phyloP scores from a whole-genome alignment of 2,797 vertebrate genomes.

The Semotilus atromaculatus region DNA sequence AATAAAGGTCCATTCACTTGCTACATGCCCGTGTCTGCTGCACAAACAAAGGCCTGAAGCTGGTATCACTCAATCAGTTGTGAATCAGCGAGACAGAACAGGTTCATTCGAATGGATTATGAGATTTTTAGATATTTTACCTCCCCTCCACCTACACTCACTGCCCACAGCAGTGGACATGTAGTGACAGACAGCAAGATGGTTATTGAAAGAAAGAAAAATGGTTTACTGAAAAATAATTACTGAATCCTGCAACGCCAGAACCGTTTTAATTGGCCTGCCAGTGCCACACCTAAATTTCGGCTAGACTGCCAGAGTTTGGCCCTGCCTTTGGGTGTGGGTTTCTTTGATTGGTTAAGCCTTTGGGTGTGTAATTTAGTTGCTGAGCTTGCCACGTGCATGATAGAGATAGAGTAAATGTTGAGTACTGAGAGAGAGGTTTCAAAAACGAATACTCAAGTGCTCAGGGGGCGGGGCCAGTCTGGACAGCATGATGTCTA shows the following conservation, averaged over 20 bases:
- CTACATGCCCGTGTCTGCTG: background rate
- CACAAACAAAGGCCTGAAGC: background rate
- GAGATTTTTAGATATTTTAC: slow-evolving; percentile 1
- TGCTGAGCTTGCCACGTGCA: background rate
- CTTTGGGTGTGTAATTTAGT: background rate
- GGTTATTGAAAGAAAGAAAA: slow-evolving; percentile 13
- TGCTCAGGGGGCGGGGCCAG: background rate
- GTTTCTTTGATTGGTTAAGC: background rate
- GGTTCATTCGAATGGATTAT: background rate
- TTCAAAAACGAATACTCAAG: background rate
- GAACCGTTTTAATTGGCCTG: background rate
- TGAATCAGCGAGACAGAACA: slow-evolving; percentile 1
- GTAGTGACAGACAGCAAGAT: background rate
- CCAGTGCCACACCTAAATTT: background rate
- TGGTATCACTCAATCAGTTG: background rate
- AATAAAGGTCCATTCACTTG: background rate
- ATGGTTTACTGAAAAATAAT: too few relatives aligned
- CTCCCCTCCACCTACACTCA: background rate
- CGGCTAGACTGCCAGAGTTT: background rate
- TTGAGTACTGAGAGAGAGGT: background rate
- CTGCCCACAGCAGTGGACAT: slow-evolving; percentile 21
- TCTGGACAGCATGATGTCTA: background rate
- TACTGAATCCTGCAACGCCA: background rate
- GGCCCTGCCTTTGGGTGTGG: background rate
- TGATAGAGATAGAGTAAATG: background rate